Percentiles rank a stretch among this genome's conserved stretches.
Evolutionary conservation across 2,113 vertebrate genomes (phyloP).

Genomic region (Cepphus grylle): DNA sequence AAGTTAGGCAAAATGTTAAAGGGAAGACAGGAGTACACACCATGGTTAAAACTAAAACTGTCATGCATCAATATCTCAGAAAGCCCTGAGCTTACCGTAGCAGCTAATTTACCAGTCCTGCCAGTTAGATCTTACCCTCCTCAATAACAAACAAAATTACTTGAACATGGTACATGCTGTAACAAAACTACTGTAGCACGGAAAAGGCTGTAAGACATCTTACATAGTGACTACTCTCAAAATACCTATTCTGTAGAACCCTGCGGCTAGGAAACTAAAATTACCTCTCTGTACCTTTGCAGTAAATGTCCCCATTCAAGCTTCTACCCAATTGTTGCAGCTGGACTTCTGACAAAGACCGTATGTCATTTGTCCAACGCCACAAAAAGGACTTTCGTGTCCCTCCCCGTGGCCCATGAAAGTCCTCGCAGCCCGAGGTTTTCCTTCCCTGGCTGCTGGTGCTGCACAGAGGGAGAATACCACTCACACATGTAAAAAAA

Average conservation of each 20-base stretch:
- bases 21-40: background rate
- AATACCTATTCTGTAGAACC: background rate
- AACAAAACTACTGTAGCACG: background rate
- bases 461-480: fast-evolving
- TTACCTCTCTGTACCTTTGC: background rate
- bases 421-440: background rate
- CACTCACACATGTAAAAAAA: too few species aligned
- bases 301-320: background rate
- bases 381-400: background rate
- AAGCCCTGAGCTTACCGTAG: background rate
- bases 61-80: background rate
- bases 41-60: background rate
- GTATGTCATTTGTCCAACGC: fast-evolving
- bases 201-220: background rate
- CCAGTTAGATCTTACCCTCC: background rate
- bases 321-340: background rate
- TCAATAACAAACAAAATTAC: background rate
- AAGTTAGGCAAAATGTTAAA: background rate
- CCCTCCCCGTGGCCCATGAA: fast-evolving
- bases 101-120: background rate
- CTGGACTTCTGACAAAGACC: background rate
- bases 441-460: background rate
- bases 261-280: background rate
- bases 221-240: background rate
- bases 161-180: background rate